Percentiles rank a stretch among this genome's conserved stretches.
phyloP scores from a whole-genome alignment of 2,797 vertebrate genomes.

The Lepus oiostolus region DNA sequence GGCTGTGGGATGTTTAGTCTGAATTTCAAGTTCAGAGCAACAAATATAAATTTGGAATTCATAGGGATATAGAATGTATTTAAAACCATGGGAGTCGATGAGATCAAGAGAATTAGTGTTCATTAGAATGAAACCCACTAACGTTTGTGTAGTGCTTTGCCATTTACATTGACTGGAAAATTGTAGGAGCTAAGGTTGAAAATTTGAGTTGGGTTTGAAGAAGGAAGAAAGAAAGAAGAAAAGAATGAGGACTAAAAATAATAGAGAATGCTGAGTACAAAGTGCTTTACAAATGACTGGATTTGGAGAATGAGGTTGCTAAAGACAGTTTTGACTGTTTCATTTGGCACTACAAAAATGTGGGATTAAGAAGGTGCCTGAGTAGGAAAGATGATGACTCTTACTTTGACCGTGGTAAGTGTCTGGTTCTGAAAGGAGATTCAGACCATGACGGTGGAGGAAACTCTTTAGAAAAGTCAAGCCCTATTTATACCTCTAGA shows the following conservation, averaged over 20 bases:
- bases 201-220: conserved; percentile 7
- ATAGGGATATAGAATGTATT: not conserved
- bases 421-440: not conserved
- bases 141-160: conserved; percentile 31
- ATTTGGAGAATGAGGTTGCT: conserved; percentile 20
- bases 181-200: conserved; percentile 22
- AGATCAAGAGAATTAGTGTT: conserved; percentile 34
- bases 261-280: not conserved
- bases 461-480: not conserved
- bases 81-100: conserved; percentile 4
- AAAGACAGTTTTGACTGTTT: not conserved
- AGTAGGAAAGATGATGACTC: not conserved
- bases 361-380: no score
- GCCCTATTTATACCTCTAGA: not conserved
- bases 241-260: not conserved
- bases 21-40: conserved; percentile 47
- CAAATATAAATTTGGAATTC: conserved; percentile 41
- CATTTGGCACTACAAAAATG: not conserved
- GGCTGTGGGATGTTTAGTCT: not conserved
- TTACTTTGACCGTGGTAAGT: conserved; percentile 5
- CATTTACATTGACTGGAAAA: conserved; percentile 49
- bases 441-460: not conserved
- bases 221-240: not conserved
- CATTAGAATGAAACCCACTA: conserved; percentile 31
- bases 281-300: not conserved